Evolutionary conservation across 2,797 vertebrate species (phyloP).

Genomic region (Streptopelia turtur): DNA sequence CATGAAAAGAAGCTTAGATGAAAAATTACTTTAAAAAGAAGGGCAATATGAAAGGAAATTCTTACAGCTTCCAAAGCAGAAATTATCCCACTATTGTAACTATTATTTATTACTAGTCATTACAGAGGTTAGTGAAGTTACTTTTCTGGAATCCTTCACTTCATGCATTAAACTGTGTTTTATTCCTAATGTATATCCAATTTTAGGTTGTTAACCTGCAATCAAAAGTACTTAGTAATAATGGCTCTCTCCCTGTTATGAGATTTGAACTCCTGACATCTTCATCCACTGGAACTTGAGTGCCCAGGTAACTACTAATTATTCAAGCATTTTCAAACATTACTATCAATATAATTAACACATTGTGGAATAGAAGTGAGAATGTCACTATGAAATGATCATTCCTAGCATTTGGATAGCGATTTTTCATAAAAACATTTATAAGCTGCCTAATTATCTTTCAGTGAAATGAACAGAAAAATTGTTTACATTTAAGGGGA

Average conservation of each 20-base stretch:
- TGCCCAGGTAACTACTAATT: conserved; percentile 60
- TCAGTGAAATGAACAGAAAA: neutral
- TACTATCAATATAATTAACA: conserved; percentile 14
- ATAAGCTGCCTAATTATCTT: neutral
- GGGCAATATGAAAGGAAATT: neutral
- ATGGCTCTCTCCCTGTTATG: neutral
- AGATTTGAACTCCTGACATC: conserved; percentile 36
- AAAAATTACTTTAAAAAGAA: conserved; percentile 5
- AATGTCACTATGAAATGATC: neutral
- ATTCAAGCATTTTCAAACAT: conserved; percentile 48
- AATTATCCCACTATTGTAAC: neutral
- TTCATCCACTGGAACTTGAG: conserved; percentile 27
- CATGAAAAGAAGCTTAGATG: neutral
- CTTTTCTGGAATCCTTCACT: neutral
- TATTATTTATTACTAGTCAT: neutral
- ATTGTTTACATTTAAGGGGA: neutral
- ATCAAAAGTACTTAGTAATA: conserved; percentile 7
- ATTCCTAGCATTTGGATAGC: neutral
- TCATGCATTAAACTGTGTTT: neutral
- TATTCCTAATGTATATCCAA: neutral
- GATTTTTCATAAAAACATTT: neutral
- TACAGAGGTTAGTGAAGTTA: neutral
- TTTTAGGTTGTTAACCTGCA: conserved; percentile 45
- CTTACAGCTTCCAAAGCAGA: neutral
- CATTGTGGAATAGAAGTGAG: neutral